Percentiles rank a stretch among this genome's conserved stretches.
Evolutionary conservation across 2,113 vertebrate species (phyloP).

Genomic region (Hypocryptadius cinnamomeus): DNA sequence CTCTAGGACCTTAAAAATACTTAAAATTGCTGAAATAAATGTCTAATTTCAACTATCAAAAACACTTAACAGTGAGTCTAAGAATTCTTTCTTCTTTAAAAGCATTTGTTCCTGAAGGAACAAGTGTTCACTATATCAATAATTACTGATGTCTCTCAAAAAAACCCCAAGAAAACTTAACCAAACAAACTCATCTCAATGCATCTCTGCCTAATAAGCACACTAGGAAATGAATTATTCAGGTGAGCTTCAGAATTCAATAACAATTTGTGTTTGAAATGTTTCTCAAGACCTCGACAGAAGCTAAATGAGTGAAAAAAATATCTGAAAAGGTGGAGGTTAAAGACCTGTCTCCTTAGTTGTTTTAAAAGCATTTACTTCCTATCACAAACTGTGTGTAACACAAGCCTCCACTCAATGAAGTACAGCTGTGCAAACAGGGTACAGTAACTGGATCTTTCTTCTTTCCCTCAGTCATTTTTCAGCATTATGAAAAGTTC

Average conservation of each 20-base stretch:
- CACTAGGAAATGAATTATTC: slow-evolving; percentile 34
- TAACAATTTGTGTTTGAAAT: slow-evolving; percentile 36
- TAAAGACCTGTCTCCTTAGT: slow-evolving; percentile 71
- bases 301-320: slow-evolving; percentile 66
- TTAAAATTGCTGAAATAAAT: not conserved
- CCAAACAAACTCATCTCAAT: not conserved
- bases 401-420: slow-evolving; percentile 70
- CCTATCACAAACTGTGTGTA: slow-evolving; percentile 76
- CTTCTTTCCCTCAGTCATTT: slow-evolving; percentile 52
- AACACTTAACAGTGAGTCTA: not conserved
- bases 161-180: not conserved
- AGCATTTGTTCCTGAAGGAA: not conserved
- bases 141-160: not conserved
- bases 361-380: slow-evolving; percentile 80
- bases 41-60: not conserved
- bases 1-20: not conserved
- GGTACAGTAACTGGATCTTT: slow-evolving; percentile 63
- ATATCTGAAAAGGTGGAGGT: slow-evolving; percentile 68
- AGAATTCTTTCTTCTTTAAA: not conserved
- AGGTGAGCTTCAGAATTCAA: slow-evolving; percentile 19
- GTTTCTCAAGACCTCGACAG: slow-evolving; percentile 49
- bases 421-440: slow-evolving; percentile 88
- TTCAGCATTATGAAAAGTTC: slow-evolving; percentile 62
- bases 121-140: not conserved
- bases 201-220: not conserved